Percentiles rank a stretch among this genome's conserved stretches.
phyloP scores from a whole-genome alignment of 2,888 invertebrate genomes.

The Sphinx pinastri region DNA sequence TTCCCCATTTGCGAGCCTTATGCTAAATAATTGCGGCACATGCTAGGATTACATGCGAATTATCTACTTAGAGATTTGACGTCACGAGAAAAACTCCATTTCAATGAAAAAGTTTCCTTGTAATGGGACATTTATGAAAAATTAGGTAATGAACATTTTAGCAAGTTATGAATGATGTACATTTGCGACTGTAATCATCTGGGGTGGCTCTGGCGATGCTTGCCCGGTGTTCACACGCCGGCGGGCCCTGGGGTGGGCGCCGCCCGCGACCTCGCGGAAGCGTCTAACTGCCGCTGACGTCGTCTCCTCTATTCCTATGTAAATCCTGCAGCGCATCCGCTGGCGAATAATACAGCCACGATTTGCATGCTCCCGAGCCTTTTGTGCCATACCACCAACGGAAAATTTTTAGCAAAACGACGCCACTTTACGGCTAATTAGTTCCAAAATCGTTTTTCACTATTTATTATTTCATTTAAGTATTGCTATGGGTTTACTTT shows the following conservation, averaged over 20 bases:
- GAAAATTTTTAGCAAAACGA: background rate
- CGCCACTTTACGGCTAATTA: background rate
- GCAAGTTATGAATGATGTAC: constrained; percentile 72
- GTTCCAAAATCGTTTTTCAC: background rate
- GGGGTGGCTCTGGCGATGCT: constrained; percentile 42
- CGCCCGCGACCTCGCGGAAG: constrained; percentile 57
- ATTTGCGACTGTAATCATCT: constrained; percentile 70
- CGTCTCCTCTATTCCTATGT: constrained; percentile 77
- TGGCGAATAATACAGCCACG: constrained; percentile 69
- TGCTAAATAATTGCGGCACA: background rate
- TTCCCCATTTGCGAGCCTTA: too few relatives aligned
- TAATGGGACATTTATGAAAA: constrained; percentile 75
- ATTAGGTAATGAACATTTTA: constrained; percentile 67
- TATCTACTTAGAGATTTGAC: background rate
- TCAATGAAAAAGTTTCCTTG: constrained; percentile 61
- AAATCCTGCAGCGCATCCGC: constrained; percentile 71
- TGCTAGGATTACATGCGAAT: too few relatives aligned
- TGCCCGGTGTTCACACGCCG: constrained; percentile 30
- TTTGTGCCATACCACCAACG: constrained; percentile 51
- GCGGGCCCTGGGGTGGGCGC: constrained; percentile 35
- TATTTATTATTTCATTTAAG: background rate
- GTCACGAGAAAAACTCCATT: constrained; percentile 34
- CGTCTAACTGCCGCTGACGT: constrained; percentile 66
- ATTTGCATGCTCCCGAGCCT: constrained; percentile 76
- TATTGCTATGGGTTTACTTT: background rate